Evolutionary conservation across 2,113 vertebrate species (phyloP).

Genomic region (Chloroceryle aenea): DNA sequence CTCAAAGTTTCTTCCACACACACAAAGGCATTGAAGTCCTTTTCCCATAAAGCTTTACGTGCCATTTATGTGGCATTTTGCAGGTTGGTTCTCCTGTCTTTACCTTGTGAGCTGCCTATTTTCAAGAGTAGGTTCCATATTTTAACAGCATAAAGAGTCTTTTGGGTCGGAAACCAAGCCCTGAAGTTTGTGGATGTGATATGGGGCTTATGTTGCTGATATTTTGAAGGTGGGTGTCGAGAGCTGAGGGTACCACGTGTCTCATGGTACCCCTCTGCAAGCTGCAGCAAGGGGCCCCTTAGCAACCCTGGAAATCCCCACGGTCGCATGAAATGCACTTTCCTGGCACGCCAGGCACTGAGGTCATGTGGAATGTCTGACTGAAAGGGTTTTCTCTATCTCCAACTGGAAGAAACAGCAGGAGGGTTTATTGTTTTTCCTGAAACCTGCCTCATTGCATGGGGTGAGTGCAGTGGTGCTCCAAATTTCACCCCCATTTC

Average conservation of each 20-base stretch:
- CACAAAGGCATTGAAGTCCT: neutral
- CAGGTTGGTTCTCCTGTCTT: neutral
- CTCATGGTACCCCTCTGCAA: neutral
- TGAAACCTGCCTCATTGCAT: neutral
- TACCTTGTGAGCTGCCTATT: neutral
- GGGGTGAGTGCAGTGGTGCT: neutral
- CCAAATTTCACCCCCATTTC: neutral
- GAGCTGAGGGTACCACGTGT: neutral
- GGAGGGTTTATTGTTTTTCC: neutral
- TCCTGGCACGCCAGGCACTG: slow-evolving; percentile 27
- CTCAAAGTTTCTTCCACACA: neutral
- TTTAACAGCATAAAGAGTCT: neutral
- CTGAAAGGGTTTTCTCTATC: slow-evolving; percentile 32
- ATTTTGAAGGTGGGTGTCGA: neutral
- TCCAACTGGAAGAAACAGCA: slow-evolving; percentile 21
- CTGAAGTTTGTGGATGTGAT: neutral
- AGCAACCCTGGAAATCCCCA: slow-evolving; percentile 21
- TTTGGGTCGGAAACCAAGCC: neutral
- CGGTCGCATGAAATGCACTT: neutral
- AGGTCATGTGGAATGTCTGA: slow-evolving; percentile 36
- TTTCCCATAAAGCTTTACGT: neutral
- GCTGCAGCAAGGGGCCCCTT: slow-evolving; percentile 5
- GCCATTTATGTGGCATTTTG: neutral
- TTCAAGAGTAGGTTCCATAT: neutral
- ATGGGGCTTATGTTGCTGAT: neutral